These are phyloP conservation scores for Diplodus sargus DNA, from an alignment of 2,797 vertebrate species.

Conservation along the genomic window DNA sequence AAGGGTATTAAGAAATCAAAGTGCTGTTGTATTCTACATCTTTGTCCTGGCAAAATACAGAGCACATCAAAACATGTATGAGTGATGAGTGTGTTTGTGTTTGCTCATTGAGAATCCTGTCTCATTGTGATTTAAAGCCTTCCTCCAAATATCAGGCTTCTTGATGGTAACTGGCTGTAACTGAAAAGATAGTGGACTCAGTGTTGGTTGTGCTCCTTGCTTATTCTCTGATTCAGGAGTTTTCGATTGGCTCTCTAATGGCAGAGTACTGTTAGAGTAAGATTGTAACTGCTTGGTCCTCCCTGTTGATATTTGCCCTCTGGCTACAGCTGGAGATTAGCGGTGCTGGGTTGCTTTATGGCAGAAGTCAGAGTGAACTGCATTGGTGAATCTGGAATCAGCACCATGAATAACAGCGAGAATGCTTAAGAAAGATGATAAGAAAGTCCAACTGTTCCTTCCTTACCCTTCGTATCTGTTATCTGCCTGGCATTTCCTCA, in stretches of 20 bases:
- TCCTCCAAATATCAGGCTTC: slow-evolving; percentile 21
- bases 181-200: slow-evolving; percentile 21
- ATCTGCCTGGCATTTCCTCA: neutral
- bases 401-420: slow-evolving; percentile 2
- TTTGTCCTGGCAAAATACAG: slow-evolving; percentile 20
- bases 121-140: slow-evolving; percentile 47
- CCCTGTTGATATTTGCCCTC: slow-evolving; percentile 14
- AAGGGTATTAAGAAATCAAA: too few relatives aligned
- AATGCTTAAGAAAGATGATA: neutral
- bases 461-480: too few relatives aligned
- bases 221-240: slow-evolving; percentile 40
- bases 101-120: slow-evolving; percentile 45
- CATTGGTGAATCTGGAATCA: slow-evolving; percentile 1
- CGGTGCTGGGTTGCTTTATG: slow-evolving; percentile 17
- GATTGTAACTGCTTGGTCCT: neutral
- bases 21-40: too few relatives aligned
- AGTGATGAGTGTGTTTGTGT: slow-evolving; percentile 31
- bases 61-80: slow-evolving; percentile 51
- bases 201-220: neutral
- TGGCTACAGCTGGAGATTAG: slow-evolving; percentile 2
- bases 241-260: slow-evolving; percentile 1
- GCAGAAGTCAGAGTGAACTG: neutral
- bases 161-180: slow-evolving; percentile 36
- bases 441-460: too few relatives aligned
- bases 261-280: neutral